Evolutionary conservation across 2,888 invertebrate genomes (phyloP).

Genomic region (Theristus sp.): DNA sequence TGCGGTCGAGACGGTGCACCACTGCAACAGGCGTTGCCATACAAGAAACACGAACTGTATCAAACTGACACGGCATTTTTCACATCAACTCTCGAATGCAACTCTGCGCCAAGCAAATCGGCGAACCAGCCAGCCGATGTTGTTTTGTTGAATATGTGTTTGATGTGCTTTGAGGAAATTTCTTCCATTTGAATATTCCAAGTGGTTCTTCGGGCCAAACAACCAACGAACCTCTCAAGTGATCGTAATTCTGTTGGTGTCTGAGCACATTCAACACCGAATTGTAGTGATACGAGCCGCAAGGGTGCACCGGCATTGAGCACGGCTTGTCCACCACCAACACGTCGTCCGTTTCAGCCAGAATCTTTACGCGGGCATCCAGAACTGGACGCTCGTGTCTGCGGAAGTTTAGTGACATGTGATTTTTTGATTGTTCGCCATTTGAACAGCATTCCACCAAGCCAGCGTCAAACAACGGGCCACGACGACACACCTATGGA

Average conservation of each 20-base stretch:
- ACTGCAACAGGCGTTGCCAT: too few species aligned
- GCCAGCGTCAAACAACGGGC: too few species aligned
- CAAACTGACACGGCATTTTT: background rate
- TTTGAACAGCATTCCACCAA: too few species aligned
- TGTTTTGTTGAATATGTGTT: background rate
- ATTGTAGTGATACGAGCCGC: constrained; percentile 91
- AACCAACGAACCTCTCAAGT: constrained; percentile 47
- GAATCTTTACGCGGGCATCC: constrained; percentile 71
- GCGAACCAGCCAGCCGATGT: background rate
- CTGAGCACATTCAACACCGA: constrained; percentile 87
- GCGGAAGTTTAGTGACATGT: constrained; percentile 21
- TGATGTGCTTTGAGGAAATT: background rate
- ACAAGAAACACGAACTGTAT: background rate
- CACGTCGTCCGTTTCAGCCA: constrained; percentile 93
- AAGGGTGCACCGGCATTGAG: constrained; percentile 96
- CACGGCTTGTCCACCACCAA: constrained; percentile 99
- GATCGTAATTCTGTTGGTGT: constrained; percentile 80
- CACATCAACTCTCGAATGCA: background rate
- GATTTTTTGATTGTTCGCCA: too few species aligned
- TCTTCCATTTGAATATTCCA: background rate
- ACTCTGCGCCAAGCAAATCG: background rate
- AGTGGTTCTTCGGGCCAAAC: background rate
- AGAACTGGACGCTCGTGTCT: constrained; percentile 98
- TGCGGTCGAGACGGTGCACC: constrained; percentile 46
- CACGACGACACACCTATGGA: constrained; percentile 65